Percentiles rank a stretch among this genome's conserved stretches.
Evolutionary conservation across 2,113 vertebrate genomes (phyloP).

Genomic region (Daubentonia madagascariensis): DNA sequence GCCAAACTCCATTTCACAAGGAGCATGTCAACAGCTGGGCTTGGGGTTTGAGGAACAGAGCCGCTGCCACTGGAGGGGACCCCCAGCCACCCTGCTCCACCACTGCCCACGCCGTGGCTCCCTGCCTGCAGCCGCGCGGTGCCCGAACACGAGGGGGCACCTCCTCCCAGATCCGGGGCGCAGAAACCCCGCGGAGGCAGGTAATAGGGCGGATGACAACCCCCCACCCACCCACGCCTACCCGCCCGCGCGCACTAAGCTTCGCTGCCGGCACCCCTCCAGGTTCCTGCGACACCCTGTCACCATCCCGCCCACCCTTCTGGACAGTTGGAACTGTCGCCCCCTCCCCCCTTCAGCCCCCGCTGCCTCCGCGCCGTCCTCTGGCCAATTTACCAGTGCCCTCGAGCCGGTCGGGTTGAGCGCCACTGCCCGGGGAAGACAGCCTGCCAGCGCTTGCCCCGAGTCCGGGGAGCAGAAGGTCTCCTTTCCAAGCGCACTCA

Average conservation of each 20-base stretch:
- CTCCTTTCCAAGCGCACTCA: slow-evolving; percentile 54
- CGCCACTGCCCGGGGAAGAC: slow-evolving; percentile 51
- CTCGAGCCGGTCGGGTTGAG: slow-evolving; percentile 13
- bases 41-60: slow-evolving; percentile 13
- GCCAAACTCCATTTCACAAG: slow-evolving; percentile 76
- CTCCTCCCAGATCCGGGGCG: neutral
- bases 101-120: slow-evolving; percentile 9
- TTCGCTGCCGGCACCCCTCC: neutral
- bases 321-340: neutral
- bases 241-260: neutral
- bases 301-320: neutral
- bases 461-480: slow-evolving; percentile 52
- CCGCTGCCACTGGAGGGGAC: neutral
- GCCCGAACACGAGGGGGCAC: neutral
- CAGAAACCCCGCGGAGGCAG: slow-evolving; percentile 12
- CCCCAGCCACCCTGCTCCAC: neutral
- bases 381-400: slow-evolving; percentile 56
- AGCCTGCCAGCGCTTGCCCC: slow-evolving; percentile 59
- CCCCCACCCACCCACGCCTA: neutral
- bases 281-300: neutral
- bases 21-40: slow-evolving; percentile 64
- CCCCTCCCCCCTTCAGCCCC: neutral
- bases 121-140: neutral
- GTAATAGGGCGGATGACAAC: neutral
- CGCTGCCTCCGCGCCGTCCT: neutral